phyloP scores from a whole-genome alignment of 2,113 vertebrate genomes.

The Elaphurus davidianus region DNA sequence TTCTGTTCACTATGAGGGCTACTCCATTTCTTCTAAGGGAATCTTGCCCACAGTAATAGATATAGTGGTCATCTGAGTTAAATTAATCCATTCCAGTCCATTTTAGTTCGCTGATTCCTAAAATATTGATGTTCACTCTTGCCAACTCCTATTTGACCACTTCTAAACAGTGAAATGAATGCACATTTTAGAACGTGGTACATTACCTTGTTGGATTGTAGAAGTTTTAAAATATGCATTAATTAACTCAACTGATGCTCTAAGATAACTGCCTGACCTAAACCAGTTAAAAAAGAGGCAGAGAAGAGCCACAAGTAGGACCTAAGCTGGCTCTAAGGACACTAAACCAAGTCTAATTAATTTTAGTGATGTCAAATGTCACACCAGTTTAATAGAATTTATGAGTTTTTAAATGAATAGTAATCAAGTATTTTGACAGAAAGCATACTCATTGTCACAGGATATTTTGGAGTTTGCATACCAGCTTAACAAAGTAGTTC shows the following conservation, averaged over 20 bases:
- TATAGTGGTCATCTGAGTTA: background rate
- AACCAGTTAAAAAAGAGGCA: background rate
- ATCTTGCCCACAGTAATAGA: background rate
- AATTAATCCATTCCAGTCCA: background rate
- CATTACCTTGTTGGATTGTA: background rate
- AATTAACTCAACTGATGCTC: background rate
- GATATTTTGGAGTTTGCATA: background rate
- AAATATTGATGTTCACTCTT: background rate
- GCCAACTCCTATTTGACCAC: background rate
- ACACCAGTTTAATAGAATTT: conserved; percentile 2
- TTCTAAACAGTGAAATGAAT: background rate
- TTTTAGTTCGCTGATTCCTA: background rate
- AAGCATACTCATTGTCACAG: background rate
- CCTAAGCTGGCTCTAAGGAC: background rate
- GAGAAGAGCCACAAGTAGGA: background rate
- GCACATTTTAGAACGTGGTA: background rate
- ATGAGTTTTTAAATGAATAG: conserved; percentile 19
- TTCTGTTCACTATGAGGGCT: background rate
- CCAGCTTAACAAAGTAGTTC: background rate
- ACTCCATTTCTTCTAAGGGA: background rate
- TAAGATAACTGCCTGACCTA: background rate
- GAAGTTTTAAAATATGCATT: background rate
- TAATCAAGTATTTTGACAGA: conserved; percentile 27
- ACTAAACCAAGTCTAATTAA: background rate
- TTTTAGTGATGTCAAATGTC: background rate